phyloP scores from a whole-genome alignment of 2,113 vertebrate species.

The Catharus bicknelli region DNA sequence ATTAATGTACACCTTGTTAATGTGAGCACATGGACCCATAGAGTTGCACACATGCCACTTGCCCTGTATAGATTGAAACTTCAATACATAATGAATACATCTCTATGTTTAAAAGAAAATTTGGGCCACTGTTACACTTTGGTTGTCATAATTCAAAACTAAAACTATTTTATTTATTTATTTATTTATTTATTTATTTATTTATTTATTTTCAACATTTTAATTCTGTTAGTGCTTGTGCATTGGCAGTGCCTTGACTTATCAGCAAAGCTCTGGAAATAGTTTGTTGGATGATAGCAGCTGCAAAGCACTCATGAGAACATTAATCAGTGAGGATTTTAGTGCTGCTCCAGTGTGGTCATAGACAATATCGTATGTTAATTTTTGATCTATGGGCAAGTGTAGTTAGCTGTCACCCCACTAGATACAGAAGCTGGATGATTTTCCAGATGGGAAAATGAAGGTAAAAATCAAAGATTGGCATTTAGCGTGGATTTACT shows the following conservation, averaged over 20 bases:
- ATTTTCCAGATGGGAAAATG: slow-evolving; percentile 13
- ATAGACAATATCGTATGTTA: not conserved
- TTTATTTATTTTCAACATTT: not conserved
- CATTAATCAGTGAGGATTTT: slow-evolving; percentile 24
- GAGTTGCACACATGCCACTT: not conserved
- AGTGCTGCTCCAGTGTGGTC: not conserved
- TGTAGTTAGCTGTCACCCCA: not conserved
- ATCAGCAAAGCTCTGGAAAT: slow-evolving; percentile 11
- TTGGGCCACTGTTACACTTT: not conserved
- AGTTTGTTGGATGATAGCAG: not conserved
- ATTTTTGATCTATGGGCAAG: not conserved
- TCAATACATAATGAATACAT: not conserved
- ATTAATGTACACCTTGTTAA: not conserved
- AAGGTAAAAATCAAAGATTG: slow-evolving; percentile 13
- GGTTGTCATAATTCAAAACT: not conserved
- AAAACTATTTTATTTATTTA: not conserved
- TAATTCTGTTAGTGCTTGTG: not conserved
- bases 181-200: not conserved
- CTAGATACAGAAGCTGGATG: not conserved
- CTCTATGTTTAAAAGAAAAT: not conserved
- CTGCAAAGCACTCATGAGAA: not conserved
- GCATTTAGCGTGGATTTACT: not conserved
- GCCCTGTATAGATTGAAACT: not conserved
- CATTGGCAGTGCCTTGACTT: not conserved
- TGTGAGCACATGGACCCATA: rapidly evolving